Base-by-base conservation (phyloP, 2,113 vertebrate species). In the Haplochromis burtoni region DNA sequence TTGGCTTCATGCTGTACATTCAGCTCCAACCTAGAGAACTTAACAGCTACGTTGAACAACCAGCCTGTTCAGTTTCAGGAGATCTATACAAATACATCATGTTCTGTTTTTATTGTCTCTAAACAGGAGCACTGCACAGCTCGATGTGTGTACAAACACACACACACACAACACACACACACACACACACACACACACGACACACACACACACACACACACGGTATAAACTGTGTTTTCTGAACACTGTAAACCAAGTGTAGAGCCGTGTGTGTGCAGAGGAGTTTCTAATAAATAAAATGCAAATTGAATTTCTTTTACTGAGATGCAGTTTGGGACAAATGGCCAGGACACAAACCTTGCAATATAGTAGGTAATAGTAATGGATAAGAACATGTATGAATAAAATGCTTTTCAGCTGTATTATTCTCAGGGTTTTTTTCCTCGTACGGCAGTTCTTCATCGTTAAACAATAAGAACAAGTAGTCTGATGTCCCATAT, bases 51-150 rank as follows among this genome's bases (percentile, higher is more conserved):
- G n/a, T n/a, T n/a, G 6, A 47, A 3, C 40, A 82, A 59, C 14
- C 47, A 4, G 45, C 21, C 24, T 4, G 63, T 13, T 57, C 5
- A 8, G 79, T 79, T n/a, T 59, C 71, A 26, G 0, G 11, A 33
- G 10, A 29, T n/a, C 8, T 40, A 9, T n/a, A 42, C 33, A 5
- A 16, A 45, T 14, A 40, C 33, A 40, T 73, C 13, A 9, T 3
- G 3, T 13, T 38, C 7, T 14, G 45, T 26, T 6, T 61, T n/a
- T 35, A 31, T 17, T 51, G 49, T 88, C 6, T 80, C 55, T 59
- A 17, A 6, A n/a, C 89, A 93, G 91, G 85, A 81, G 81, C 47
- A 1, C 81, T 0, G 88, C 89, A 17, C 91, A 92, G 59, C 11
- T 1, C 0, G 10, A 68, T 3, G 92, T 93, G 84, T 92, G 92